Percentiles rank a stretch among this genome's conserved stretches.
These are phyloP conservation scores for Chymomyza costata DNA, from an alignment of 1,140 invertebrate species.

Conservation along the genomic window DNA sequence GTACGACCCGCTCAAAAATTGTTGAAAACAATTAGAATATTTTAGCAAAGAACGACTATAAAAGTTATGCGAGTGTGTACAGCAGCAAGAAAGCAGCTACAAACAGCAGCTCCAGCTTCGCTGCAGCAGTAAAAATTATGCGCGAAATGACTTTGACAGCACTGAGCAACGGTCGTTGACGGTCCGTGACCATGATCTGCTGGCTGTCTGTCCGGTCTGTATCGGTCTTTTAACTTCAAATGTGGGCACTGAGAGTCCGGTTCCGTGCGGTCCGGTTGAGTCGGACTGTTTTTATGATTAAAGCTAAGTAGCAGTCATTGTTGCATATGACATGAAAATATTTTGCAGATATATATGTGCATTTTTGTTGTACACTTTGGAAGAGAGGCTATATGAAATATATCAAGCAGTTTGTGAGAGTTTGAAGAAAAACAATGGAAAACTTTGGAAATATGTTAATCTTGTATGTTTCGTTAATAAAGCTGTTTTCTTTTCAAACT, in stretches of 20 bases:
- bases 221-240: too few relatives aligned
- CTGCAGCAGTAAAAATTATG: conserved; percentile 62
- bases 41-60: conserved; percentile 66
- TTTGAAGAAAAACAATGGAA: too few relatives aligned
- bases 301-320: conserved; percentile 60
- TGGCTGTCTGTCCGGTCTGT: conserved; percentile 5
- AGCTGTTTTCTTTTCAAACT: too few relatives aligned
- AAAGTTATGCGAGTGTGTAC: conserved; percentile 57
- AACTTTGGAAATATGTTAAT: too few relatives aligned
- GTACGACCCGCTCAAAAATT: conserved; percentile 63
- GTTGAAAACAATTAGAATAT: conserved; percentile 72
- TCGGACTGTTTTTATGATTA: conserved; percentile 51
- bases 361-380: too few relatives aligned
- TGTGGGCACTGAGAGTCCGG: too few relatives aligned
- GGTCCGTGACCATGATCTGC: conserved; percentile 7
- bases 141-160: conserved; percentile 65
- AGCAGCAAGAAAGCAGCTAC: neutral
- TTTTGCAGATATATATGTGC: too few relatives aligned
- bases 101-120: too few relatives aligned
- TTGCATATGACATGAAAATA: conserved; percentile 61
- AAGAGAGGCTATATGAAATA: too few relatives aligned
- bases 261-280: conserved; percentile 14
- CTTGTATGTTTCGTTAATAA: too few relatives aligned
- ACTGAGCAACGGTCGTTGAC: conserved; percentile 26
- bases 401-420: too few relatives aligned